Percentiles rank a stretch among this genome's conserved stretches.
phyloP scores from a whole-genome alignment of 2,113 vertebrate species.

The Psephotus haematonotus region DNA sequence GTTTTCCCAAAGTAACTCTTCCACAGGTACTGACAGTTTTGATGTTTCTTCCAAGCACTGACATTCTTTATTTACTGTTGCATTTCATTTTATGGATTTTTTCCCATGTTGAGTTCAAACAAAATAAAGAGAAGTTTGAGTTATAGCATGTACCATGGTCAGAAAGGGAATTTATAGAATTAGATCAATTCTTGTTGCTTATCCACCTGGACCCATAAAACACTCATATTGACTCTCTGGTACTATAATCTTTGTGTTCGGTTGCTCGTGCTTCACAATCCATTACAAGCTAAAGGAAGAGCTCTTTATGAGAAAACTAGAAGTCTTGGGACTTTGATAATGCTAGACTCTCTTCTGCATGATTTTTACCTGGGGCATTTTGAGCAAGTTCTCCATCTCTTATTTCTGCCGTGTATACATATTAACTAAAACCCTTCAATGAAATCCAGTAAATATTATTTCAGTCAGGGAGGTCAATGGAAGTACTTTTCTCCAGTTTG shows the following conservation, averaged over 20 bases:
- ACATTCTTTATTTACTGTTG: neutral
- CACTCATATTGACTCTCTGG: neutral
- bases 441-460: neutral
- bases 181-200: slow-evolving; percentile 24
- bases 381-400: neutral
- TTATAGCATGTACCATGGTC: neutral
- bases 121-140: slow-evolving; percentile 25
- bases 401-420: neutral
- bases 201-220: slow-evolving; percentile 32
- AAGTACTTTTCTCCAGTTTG: neutral
- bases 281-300: neutral
- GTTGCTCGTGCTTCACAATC: neutral
- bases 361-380: neutral
- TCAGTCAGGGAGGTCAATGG: neutral
- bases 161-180: neutral
- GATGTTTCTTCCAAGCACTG: neutral
- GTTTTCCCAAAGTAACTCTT: neutral
- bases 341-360: neutral
- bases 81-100: slow-evolving; percentile 47
- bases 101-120: neutral
- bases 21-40: neutral
- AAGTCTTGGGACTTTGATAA: neutral
- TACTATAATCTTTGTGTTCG: neutral
- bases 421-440: neutral
- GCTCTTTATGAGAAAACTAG: neutral